Conservation (phyloP, 2,888 invertebrate genomes). For the Meganola albula region DNA sequence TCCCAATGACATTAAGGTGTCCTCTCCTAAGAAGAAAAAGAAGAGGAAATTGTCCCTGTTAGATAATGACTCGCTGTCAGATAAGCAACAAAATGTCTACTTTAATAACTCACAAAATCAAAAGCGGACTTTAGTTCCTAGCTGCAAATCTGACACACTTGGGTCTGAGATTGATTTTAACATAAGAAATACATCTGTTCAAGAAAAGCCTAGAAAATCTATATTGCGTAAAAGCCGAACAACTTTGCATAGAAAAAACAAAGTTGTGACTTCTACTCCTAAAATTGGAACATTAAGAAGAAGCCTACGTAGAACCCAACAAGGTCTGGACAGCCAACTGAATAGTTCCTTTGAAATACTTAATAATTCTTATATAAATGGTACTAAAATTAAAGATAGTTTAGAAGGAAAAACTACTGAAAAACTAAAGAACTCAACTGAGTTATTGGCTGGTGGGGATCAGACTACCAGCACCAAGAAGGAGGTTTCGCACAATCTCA, state of each 20-base stretch:
- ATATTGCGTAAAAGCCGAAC: slow-evolving; percentile 42
- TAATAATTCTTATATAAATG: slow-evolving; percentile 35
- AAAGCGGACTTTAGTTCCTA: slow-evolving; percentile 34
- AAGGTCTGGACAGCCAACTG: slow-evolving; percentile 38
- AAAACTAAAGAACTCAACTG: slow-evolving; percentile 25
- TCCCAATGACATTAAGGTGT: slow-evolving; percentile 34
- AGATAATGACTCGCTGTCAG: slow-evolving; percentile 51
- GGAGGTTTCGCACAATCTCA: slow-evolving; percentile 23
- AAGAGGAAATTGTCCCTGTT: slow-evolving; percentile 53
- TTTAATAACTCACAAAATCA: slow-evolving; percentile 49
- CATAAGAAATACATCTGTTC: slow-evolving; percentile 49
- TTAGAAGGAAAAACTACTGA: slow-evolving; percentile 21
- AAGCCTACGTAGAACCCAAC: slow-evolving; percentile 51
- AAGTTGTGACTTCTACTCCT: slow-evolving; percentile 58
- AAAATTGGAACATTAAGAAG: slow-evolving; percentile 47
- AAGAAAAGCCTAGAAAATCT: slow-evolving; percentile 42
- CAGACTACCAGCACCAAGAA: slow-evolving; percentile 30
- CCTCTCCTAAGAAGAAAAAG: slow-evolving; percentile 51
- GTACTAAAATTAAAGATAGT: slow-evolving; percentile 29
- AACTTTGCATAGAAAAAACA: slow-evolving; percentile 48
- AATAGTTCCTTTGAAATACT: slow-evolving; percentile 51
- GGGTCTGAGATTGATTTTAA: slow-evolving; percentile 59
- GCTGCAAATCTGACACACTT: slow-evolving; percentile 44
- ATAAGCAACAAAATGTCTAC: slow-evolving; percentile 51
- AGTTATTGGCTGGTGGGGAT: slow-evolving; percentile 31